Conservation (phyloP, 1,140 invertebrate genomes). For the Neocloeon triangulifer region DNA sequence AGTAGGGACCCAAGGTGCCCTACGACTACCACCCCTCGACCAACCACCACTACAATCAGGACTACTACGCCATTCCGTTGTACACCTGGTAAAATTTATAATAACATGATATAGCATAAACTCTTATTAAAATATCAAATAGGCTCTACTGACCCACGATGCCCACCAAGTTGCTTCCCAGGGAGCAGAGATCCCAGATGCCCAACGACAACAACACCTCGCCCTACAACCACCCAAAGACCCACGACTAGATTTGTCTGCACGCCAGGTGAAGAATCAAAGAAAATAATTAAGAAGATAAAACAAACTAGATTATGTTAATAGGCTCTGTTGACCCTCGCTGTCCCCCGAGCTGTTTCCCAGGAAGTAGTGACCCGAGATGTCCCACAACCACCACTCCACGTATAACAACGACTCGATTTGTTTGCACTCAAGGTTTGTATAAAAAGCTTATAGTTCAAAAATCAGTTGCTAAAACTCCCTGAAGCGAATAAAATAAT, state of each 20-base stretch:
- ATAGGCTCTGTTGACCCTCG: conserved; percentile 12
- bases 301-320: no score
- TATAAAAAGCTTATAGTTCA: conserved; percentile 5
- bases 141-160: conserved; percentile 10
- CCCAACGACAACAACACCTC: conserved; percentile 11
- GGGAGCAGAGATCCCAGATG: conserved; percentile 17
- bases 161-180: conserved; percentile 13
- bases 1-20: conserved; percentile 12
- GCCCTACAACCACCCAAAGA: conserved; percentile 1
- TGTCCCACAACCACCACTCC: conserved; percentile 7
- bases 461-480: no score
- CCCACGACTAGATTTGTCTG: conserved; percentile 8
- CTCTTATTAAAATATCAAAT: conserved; percentile 10
- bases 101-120: conserved; percentile 12
- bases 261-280: no score
- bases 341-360: conserved; percentile 13
- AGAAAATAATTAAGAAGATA: no score
- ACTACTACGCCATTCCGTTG: conserved; percentile 12
- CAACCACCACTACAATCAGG: conserved; percentile 8
- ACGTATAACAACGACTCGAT: conserved; percentile 6
- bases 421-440: conserved; percentile 19
- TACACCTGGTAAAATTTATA: conserved; percentile 10
- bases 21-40: neutral
- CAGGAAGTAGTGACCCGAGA: conserved; percentile 7
- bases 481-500: no score